Percentiles rank a stretch among this genome's conserved stretches.
These are phyloP conservation scores for Sphenopsis melanotis DNA, from an alignment of 2,797 vertebrate genomes.

Conservation along the genomic window DNA sequence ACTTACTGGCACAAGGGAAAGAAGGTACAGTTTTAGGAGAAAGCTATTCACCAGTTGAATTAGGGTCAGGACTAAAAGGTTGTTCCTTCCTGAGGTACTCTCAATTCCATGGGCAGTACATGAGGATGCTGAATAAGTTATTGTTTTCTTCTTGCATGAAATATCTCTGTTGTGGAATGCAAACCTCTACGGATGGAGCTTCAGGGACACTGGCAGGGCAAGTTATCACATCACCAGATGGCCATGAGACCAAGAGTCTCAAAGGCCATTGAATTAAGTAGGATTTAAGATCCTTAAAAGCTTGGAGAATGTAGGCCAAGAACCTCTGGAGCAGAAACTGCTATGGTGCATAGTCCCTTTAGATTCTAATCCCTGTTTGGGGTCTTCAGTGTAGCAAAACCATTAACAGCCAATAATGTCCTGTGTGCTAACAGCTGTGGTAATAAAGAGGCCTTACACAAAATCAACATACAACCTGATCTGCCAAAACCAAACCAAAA, in stretches of 20 bases:
- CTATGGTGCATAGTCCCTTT: neutral
- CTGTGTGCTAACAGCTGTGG: neutral
- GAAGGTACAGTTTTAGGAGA: neutral
- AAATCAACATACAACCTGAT: neutral
- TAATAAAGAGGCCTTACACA: neutral
- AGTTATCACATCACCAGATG: neutral
- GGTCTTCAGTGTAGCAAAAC: neutral
- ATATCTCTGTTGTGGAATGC: neutral
- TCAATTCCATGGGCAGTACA: neutral
- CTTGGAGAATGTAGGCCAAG: neutral
- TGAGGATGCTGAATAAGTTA: neutral
- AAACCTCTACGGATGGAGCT: neutral
- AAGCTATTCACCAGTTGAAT: neutral
- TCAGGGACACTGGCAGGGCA: neutral
- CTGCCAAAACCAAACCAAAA: neutral
- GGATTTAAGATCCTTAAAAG: neutral
- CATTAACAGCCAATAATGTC: neutral
- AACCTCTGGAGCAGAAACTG: neutral
- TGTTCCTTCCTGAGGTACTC: neutral
- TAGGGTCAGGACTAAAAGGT: neutral
- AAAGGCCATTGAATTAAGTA: neutral
- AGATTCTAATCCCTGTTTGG: neutral
- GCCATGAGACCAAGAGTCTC: neutral
- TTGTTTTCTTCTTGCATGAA: neutral
- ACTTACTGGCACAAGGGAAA: neutral